Evolutionary conservation across 2,888 invertebrate species (phyloP), one percentile per base, ranked within the genome.

Genomic region (Eupithecia subumbrata): DNA sequence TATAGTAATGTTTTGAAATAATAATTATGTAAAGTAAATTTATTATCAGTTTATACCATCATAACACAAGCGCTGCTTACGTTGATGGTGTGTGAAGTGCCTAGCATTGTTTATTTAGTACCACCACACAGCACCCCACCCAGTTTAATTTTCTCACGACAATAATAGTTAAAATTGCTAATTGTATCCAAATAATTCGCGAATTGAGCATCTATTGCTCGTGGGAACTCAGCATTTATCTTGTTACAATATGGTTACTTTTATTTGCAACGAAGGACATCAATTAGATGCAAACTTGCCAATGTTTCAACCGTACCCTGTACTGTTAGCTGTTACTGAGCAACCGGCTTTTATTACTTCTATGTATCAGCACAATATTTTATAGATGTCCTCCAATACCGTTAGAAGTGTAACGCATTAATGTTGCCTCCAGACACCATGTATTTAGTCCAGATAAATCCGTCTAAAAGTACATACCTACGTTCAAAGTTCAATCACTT

Each of bases 111-210:
- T 56, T 56, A 25, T 60, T 60, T 25, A 25, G 60, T 14, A 60
- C 25, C 25, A 22, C 5, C 14, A 60, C 60, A 22, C 11, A 56
- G 22, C 25, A 25, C 25, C 5, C 14, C 12, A 5, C 66, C 40
- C 37, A n/a, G 66, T 68, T 68, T 25, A 68, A 14, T 14, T 40
- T 75, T 76, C 76, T 73, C 72, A 76, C 76, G 72, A 14, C 72
- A 75, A 75, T 75, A 40, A 48, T 12, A 69, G 67, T 48, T 60
- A 14, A 56, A 69, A 1, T 68, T 63, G 43, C 30, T 68, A 64
- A 69, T 69, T 43, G 56, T 56, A 64, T 11, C 60, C 45, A 69
- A 72, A 72, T 69, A 43, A 69, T 76, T 69, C 70, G 72, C 72
- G 56, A 76, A 76, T 69, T 76, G 40, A 75, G 30, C 40, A 40